These are phyloP conservation scores for Tetraodon nigroviridis DNA, from an alignment of 2,113 vertebrate species.

Conservation along the genomic window DNA sequence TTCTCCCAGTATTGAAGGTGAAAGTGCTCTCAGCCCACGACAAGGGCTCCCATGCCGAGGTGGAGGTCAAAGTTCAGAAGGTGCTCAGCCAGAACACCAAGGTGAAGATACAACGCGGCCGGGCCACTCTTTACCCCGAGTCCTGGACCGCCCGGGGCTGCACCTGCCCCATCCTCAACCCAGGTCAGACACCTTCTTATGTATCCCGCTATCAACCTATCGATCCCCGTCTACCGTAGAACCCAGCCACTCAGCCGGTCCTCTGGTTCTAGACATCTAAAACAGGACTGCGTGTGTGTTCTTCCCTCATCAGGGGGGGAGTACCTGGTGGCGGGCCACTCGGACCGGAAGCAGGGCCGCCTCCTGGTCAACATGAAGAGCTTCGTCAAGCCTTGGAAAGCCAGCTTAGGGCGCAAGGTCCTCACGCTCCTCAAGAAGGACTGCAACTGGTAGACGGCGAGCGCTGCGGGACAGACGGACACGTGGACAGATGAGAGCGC, in stretches of 20 bases:
- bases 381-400: conserved; percentile 92
- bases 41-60: conserved; percentile 95
- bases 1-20: conserved; percentile 84
- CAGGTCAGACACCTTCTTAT: conserved; percentile 71
- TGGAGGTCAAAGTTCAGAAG: conserved; percentile 94
- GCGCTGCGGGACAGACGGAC: conserved; percentile 6
- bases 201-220: no score
- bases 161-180: conserved; percentile 95
- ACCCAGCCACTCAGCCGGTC: no score
- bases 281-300: not conserved
- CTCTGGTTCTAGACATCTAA: not conserved
- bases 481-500: conserved; percentile 14
- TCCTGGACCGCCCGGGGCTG: conserved; percentile 96
- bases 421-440: conserved; percentile 84
- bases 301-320: conserved; percentile 75
- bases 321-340: conserved; percentile 91
- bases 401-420: conserved; percentile 85
- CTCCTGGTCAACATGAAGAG: conserved; percentile 97
- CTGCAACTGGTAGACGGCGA: conserved; percentile 78
- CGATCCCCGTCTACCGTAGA: no score
- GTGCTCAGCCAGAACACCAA: conserved; percentile 86
- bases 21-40: conserved; percentile 95
- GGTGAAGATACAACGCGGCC: conserved; percentile 83
- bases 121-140: conserved; percentile 87
- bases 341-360: conserved; percentile 81